Evolutionary conservation across 2,888 invertebrate genomes (phyloP), one percentile per base, ranked within the genome.

Genomic region (Nymphalis c-album): DNA sequence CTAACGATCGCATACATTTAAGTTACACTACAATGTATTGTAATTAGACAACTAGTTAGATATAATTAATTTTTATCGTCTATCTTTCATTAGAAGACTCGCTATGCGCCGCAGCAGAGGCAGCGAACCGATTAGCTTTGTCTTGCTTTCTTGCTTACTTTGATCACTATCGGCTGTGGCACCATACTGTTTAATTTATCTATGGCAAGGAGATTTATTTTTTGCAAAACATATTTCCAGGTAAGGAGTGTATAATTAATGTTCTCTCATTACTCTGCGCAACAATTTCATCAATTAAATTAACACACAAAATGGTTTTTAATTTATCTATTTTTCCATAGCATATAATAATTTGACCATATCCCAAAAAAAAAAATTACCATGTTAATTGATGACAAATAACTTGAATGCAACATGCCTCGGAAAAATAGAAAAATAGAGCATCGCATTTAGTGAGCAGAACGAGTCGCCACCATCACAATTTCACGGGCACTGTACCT

Each of bases 31-130:
- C 63, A 61, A 61, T 68, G 66, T 62, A 40, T 40, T n/a, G n/a
- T 84, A 84, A 85, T 84, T 86, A 85, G 79, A 79, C 80, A 82
- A 79, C 77, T 80, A 80, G 79, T 77, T 80, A 80, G 79, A 77
- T 80, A 80, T 84, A 88, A 88, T 88, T 88, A 88, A 84, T 85
- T 82, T 84, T 85, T 85, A 88, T 87, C 85, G 82, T 82, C 75
- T 77, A 84, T 85, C 85, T 87, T 85, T 82, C 82, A 86, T 87
- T 85, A 85, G 81, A 82, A 84, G 83, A 78, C 77, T 81, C 81
- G 75, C 77, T 80, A 82, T 46, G 60, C 47, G 60, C 47, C 80
- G 83, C 82, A 80, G 71, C 73, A 70, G 68, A 69, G 55, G 69
- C 77, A 75, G 81, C 83, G 81, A 79, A 76, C 83, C 78, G 85